Evolutionary conservation across 1,140 invertebrate genomes (phyloP).

Genomic region (Ceratosolen fusciceps): DNA sequence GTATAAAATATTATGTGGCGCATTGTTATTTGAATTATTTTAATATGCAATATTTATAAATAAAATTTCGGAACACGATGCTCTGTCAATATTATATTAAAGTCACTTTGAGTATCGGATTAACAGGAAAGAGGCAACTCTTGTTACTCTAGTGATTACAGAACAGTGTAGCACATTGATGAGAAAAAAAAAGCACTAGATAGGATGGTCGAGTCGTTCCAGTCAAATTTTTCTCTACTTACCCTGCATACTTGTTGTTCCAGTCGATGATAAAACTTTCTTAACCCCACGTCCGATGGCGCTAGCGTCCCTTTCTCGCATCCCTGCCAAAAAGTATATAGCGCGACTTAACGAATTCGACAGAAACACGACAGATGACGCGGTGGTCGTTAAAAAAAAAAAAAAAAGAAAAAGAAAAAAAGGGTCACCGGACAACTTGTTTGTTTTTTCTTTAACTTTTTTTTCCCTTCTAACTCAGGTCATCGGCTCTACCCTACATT

Average conservation of each 20-base stretch:
- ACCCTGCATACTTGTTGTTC: constrained; percentile 39
- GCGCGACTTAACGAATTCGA: constrained; percentile 16
- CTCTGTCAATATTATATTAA: too few relatives aligned
- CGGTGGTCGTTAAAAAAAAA: constrained; percentile 14
- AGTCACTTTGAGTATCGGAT: too few relatives aligned
- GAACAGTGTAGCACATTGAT: not conserved
- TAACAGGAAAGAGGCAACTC: too few relatives aligned
- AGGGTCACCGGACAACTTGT: too few relatives aligned
- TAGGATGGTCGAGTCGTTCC: not conserved
- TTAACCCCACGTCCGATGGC: constrained; percentile 53
- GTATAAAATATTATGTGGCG: too few relatives aligned
- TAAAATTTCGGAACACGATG: too few relatives aligned
- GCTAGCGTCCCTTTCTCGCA: constrained; percentile 10
- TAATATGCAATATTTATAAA: too few relatives aligned
- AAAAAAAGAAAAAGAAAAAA: too few relatives aligned
- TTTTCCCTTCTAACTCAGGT: not conserved
- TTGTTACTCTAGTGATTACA: too few relatives aligned
- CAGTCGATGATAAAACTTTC: constrained; percentile 50
- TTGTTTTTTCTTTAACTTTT: not conserved
- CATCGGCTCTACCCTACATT: not conserved
- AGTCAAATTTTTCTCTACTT: constrained; percentile 35
- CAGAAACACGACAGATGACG: constrained; percentile 40
- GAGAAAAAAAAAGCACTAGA: constrained; percentile 46
- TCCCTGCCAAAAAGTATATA: not conserved
- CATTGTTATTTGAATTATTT: too few relatives aligned